These are phyloP conservation scores for Metaphire vulgaris DNA, from an alignment of 1,140 invertebrate genomes.

Conservation along the genomic window DNA sequence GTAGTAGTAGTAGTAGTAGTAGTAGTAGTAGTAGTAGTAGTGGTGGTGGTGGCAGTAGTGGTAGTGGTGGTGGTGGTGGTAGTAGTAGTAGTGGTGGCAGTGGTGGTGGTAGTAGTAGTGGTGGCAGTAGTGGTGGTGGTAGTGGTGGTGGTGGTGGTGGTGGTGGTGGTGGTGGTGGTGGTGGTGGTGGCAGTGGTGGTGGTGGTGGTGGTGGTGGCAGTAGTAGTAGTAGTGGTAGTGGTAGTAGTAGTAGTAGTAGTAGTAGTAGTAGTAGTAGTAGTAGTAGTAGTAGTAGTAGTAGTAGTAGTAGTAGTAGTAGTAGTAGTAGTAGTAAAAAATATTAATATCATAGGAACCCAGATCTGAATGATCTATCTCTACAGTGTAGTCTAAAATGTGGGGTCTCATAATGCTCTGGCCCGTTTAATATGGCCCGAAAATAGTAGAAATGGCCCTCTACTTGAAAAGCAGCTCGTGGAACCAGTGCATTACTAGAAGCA, in stretches of 20 bases:
- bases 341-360: neutral
- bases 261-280: slow-evolving; percentile 2
- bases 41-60: neutral
- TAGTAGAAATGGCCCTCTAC: too few species aligned
- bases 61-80: neutral
- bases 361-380: too few species aligned
- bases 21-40: slow-evolving; percentile 2
- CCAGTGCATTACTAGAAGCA: too few species aligned
- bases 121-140: neutral
- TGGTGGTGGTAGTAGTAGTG: neutral
- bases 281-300: slow-evolving; percentile 1
- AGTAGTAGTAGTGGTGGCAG: neutral
- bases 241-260: slow-evolving; percentile 2
- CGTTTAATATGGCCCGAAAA: too few species aligned
- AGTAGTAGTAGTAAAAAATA: neutral
- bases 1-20: slow-evolving; percentile 2
- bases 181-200: neutral
- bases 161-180: neutral
- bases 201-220: neutral
- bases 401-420: too few species aligned
- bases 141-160: neutral
- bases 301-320: slow-evolving; percentile 2
- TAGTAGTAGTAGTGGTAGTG: neutral
- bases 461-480: too few species aligned
- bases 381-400: too few species aligned